Conservation (phyloP, 2,888 invertebrate genomes). For the Mythimna impura region DNA sequence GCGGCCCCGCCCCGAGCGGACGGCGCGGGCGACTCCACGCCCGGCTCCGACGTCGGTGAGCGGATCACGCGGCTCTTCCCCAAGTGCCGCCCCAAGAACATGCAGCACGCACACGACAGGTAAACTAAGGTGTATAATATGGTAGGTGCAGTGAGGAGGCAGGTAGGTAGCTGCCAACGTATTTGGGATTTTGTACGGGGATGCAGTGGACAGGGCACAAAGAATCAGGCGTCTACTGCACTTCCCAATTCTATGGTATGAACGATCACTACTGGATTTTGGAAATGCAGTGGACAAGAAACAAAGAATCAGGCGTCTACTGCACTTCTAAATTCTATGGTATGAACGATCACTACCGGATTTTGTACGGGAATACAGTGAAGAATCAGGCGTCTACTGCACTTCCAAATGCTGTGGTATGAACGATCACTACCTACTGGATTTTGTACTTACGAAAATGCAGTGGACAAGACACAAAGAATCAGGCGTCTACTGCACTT, state of each 20-base stretch:
- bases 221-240: not conserved
- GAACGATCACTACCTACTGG: not conserved
- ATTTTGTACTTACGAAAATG: not conserved
- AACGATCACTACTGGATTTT: not conserved
- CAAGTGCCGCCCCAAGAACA: conserved; percentile 94
- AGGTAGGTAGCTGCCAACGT: conserved; percentile 27
- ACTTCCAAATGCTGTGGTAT: conserved; percentile 8
- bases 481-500: not conserved
- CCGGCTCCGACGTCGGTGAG: conserved; percentile 91
- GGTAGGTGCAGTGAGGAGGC: conserved; percentile 34
- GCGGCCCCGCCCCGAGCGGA: conserved; percentile 86
- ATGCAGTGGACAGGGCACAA: too few relatives aligned
- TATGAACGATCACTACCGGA: too few relatives aligned
- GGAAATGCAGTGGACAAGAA: too few relatives aligned
- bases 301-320: too few relatives aligned
- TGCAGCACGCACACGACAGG: conserved; percentile 88
- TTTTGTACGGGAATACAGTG: too few relatives aligned
- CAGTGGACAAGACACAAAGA: too few relatives aligned
- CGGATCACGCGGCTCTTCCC: conserved; percentile 96
- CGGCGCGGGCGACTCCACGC: conserved; percentile 88
- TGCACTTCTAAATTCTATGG: conserved; percentile 26
- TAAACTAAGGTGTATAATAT: conserved; percentile 60
- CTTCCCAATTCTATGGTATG: conserved; percentile 10
- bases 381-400: not conserved
- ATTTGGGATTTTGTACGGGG: not conserved